These are phyloP conservation scores for Aphodius granarius DNA, from an alignment of 2,888 invertebrate genomes.

Conservation along the genomic window DNA sequence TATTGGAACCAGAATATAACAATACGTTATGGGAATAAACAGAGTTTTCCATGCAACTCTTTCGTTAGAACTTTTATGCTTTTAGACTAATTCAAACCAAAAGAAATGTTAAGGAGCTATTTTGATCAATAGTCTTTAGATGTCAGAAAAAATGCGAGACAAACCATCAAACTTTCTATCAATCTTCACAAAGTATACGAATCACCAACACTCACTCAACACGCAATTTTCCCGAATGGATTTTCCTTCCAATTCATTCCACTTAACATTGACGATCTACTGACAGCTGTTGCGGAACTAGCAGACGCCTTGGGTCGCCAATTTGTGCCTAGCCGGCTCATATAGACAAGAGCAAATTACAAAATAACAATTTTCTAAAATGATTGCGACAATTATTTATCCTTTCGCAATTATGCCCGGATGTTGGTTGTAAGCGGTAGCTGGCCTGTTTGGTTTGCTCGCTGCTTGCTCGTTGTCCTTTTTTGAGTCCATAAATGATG, in stretches of 20 bases:
- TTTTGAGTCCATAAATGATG: not conserved
- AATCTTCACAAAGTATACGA: no score
- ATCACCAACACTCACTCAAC: not conserved
- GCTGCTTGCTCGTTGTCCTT: not conserved
- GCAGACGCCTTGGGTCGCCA: not conserved
- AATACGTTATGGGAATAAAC: no score
- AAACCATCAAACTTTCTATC: no score
- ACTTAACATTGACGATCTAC: not conserved
- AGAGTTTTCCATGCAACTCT: no score
- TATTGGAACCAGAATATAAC: no score
- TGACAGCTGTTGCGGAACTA: not conserved
- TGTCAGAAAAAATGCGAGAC: no score
- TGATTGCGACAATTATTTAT: conserved; percentile 29
- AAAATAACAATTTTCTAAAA: conserved; percentile 26
- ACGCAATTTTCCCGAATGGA: not conserved
- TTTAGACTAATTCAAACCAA: no score
- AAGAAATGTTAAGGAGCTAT: no score
- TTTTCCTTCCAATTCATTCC: not conserved
- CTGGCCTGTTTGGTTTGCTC: not conserved
- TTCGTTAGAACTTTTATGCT: no score
- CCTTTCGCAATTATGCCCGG: conserved; percentile 27
- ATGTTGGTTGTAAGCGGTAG: conserved; percentile 24
- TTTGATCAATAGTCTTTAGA: no score
- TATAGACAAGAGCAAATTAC: conserved; percentile 21
- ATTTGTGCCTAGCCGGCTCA: not conserved